Evolutionary conservation across 2,888 invertebrate genomes (phyloP), one percentile per base, ranked within the genome.

Genomic region (Drosophila multiciliata): DNA sequence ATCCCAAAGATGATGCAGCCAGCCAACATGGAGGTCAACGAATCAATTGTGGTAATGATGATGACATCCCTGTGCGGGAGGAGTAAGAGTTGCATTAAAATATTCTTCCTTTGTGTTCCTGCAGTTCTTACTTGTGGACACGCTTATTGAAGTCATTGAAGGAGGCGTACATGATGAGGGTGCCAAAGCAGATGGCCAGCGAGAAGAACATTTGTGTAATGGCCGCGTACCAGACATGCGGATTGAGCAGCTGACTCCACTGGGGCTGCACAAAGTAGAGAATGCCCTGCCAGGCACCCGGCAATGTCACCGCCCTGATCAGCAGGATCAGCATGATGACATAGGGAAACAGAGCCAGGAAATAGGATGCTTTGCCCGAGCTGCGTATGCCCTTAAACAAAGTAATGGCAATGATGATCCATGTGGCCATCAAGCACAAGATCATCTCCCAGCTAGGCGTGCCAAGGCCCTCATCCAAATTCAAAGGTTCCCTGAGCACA

Each of bases 1-100:
- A 97, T 96, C 4, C 97, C 96, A 90, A 97, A 97, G 75, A 97
- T 97, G 2, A 97, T 97, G 77, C 96, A 95, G 1, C 97, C 97
- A 0, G 97, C 97, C 62, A 97, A 92, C 15, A 97, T 92, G 75
- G 97, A 97, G 0, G 97, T 97, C 65, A 96, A 95, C 0, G 97
- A 97, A 89, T 98, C 97, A 83, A 97, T 92, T 2, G 96, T 95
- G 1, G 97, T 97, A 9, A 97, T 96, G 57, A 97, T 96, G 93
- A 97, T 94, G 0, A 97, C 96, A 89, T 97, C 97, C 83, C 97
- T 96, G 91, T 12, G 7, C 1, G 32, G 3, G 15, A 15, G 11
- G n/a, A 15, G 3, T 29, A 20, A 35, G 8, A 29, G 12, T 6
- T 11, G 3, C 0, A 1, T 7, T 55, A 15, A 0, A 0, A 26